Evolutionary conservation across 2,797 vertebrate species (phyloP).

Genomic region (Semotilus atromaculatus): DNA sequence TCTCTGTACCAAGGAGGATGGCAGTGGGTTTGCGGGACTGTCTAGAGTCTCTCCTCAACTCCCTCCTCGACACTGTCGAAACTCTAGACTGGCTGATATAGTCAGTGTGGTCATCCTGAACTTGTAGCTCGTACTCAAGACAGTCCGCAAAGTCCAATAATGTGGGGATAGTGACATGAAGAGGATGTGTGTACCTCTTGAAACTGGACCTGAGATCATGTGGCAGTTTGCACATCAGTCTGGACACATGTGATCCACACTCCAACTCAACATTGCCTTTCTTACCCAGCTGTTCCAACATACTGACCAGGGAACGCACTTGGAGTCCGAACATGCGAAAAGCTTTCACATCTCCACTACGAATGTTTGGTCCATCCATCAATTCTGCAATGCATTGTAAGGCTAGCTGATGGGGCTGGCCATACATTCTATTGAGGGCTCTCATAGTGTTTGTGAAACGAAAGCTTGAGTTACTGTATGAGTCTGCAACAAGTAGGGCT

Average conservation of each 20-base stretch:
- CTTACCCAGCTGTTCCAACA: conserved; percentile 37
- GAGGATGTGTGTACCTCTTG: conserved; percentile 25
- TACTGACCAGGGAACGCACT: conserved; percentile 19
- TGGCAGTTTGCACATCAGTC: too few relatives aligned
- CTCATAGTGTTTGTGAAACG: conserved; percentile 36
- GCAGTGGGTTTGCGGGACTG: not conserved
- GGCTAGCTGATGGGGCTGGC: conserved; percentile 42
- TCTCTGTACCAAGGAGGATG: conserved; percentile 8
- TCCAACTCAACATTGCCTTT: too few relatives aligned
- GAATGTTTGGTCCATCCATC: conserved; percentile 39
- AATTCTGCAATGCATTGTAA: conserved; percentile 34
- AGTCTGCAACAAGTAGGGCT: conserved; percentile 42
- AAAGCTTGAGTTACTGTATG: conserved; percentile 23
- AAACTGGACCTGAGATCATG: not conserved
- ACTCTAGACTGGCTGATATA: not conserved
- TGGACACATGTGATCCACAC: too few relatives aligned
- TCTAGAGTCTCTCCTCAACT: not conserved
- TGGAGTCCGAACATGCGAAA: conserved; percentile 12
- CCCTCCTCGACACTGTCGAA: not conserved
- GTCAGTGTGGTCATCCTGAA: not conserved
- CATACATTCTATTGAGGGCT: conserved; percentile 32
- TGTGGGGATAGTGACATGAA: not conserved
- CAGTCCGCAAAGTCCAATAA: conserved; percentile 15
- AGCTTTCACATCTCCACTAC: not conserved
- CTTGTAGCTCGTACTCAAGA: conserved; percentile 30